Evolutionary conservation across 2,797 vertebrate species (phyloP), one percentile per base, ranked within the genome.

Genomic region (Eospalax fontanierii): DNA sequence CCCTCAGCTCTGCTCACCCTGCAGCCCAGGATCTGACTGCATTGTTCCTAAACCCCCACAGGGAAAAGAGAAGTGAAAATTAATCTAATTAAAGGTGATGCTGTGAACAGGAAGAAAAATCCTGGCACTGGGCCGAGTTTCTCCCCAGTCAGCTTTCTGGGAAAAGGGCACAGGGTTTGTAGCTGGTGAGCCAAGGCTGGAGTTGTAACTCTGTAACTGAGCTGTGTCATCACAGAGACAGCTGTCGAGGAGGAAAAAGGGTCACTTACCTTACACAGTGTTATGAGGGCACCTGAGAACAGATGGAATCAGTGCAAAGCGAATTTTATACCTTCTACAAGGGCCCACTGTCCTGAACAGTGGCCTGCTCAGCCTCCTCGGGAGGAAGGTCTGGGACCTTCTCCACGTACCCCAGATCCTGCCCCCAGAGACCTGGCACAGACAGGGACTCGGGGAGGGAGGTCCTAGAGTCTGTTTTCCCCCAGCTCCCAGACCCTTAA

Each of bases 1-100:
- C 18, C 50, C 86, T 38, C 38, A 22, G 22, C 4, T 76, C 74
- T 26, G 11, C 57, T 28, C 75, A 2, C 1, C 6, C 74, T 5
- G 54, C 70, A 38, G 0, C 3, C 22, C 65, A 74, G 19, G 10
- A 75, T 61, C 80, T 46, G 3, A 21, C 19, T 21, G 54, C 38
- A 50, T 50, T 81, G 50, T 38, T 65, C 66, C 70, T 22, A 81
- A 83, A 40, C 43, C 71, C 79, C 74, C 38, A 2, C 54, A 95
- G 92, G 92, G 86, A 82, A 94, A 94, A 85, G 73, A 85, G 85
- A 94, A 87, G 95, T 89, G 70, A 91, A 94, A 97, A 97, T 90
- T 95, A 96, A 96, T 81, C 95, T 93, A 91, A 97, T 96, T 97
- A 96, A 96, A 94, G 89, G 16, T 3, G 3, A 61, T 95, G 89